These are phyloP conservation scores for Tetramorium bicarinatum DNA, from an alignment of 2,888 invertebrate genomes.

Conservation along the genomic window DNA sequence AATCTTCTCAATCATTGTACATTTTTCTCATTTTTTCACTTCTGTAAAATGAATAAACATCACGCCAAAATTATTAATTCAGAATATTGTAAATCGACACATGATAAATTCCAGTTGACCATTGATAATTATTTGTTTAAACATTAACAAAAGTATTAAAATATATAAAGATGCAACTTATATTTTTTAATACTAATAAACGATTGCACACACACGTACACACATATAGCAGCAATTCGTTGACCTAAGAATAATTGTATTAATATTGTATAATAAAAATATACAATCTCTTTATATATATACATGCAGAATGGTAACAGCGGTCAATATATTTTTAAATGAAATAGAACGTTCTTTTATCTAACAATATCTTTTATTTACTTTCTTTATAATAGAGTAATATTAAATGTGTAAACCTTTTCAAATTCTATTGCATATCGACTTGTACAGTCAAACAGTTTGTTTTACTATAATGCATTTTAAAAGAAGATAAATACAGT, in stretches of 20 bases:
- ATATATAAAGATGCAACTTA: constrained; percentile 45
- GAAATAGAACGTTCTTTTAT: constrained; percentile 33
- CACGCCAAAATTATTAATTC: constrained; percentile 35
- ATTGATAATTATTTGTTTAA: constrained; percentile 32
- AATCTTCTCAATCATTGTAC: constrained; percentile 31
- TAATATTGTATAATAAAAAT: constrained; percentile 30
- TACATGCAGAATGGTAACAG: background rate
- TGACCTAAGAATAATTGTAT: constrained; percentile 29
- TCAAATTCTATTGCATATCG: constrained; percentile 20
- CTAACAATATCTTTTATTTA: constrained; percentile 52
- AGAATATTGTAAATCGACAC: constrained; percentile 11
- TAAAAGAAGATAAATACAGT: constrained; percentile 19
- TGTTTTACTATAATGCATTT: constrained; percentile 15
- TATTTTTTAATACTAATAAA: constrained; percentile 53
- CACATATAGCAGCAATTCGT: constrained; percentile 13
- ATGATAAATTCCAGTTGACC: background rate
- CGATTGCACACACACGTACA: constrained; percentile 20
- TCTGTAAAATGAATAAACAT: constrained; percentile 35
- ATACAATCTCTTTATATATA: constrained; percentile 27
- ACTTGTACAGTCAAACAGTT: background rate
- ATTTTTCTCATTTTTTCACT: constrained; percentile 16
- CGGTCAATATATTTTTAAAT: constrained; percentile 25
- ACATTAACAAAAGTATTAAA: constrained; percentile 33
- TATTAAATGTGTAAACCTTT: constrained; percentile 43
- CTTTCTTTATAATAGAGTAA: constrained; percentile 26